These are phyloP conservation scores for Eclectus roratus DNA, from an alignment of 2,113 vertebrate genomes.

Conservation along the genomic window DNA sequence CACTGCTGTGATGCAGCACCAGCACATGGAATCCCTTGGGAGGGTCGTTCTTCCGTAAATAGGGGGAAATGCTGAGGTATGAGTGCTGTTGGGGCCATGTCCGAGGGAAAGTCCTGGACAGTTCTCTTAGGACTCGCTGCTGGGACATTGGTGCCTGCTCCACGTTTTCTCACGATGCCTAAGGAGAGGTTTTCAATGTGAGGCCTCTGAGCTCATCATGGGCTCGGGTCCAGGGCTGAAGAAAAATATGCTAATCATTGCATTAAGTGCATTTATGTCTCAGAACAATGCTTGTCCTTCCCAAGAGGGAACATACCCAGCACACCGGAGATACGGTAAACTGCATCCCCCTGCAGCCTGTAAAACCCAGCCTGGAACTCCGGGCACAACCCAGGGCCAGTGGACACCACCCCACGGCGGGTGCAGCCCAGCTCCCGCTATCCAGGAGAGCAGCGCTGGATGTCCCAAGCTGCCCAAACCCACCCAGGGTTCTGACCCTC, in stretches of 20 bases:
- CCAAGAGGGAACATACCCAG: neutral
- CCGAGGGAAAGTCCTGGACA: neutral
- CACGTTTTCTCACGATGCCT: neutral
- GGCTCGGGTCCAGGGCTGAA: neutral
- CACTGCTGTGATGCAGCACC: rapidly evolving
- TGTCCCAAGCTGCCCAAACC: neutral
- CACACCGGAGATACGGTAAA: neutral
- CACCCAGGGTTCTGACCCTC: neutral
- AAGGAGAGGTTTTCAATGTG: neutral
- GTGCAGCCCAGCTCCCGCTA: rapidly evolving
- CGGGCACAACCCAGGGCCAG: neutral
- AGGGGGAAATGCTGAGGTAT: neutral
- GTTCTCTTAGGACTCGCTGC: neutral
- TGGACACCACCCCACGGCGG: rapidly evolving
- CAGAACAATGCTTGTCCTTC: neutral
- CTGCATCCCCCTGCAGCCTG: neutral
- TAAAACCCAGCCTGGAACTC: neutral
- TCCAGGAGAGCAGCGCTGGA: rapidly evolving
- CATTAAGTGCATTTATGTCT: neutral
- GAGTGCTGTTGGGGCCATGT: neutral
- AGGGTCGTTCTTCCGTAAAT: neutral
- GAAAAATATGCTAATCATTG: neutral
- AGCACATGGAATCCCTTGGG: neutral
- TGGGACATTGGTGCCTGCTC: neutral
- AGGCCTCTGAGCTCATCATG: neutral